Conservation (phyloP, 1,140 invertebrate species). For the Drosophila takahashii region DNA sequence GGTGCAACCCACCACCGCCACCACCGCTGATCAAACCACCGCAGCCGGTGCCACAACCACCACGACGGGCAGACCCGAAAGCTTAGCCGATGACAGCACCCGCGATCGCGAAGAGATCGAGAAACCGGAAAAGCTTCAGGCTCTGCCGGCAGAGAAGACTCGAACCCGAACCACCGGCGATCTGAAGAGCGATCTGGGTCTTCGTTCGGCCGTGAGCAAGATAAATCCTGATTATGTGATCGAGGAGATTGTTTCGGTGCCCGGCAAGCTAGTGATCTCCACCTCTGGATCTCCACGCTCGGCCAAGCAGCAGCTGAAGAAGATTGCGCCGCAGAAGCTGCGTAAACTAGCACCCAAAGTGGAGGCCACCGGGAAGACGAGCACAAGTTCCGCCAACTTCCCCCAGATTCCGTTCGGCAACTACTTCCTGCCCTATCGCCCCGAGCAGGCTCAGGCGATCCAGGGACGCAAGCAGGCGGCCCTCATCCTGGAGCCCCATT, state of each 20-base stretch:
- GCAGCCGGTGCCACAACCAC: constrained; percentile 37
- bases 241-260: constrained; percentile 72
- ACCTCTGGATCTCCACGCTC: constrained; percentile 7
- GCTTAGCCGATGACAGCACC: constrained; percentile 37
- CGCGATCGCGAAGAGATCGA: constrained; percentile 7
- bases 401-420: constrained; percentile 76
- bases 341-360: constrained; percentile 65
- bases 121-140: constrained; percentile 62
- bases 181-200: constrained; percentile 58
- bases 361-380: constrained; percentile 77
- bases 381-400: constrained; percentile 62
- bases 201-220: constrained; percentile 63
- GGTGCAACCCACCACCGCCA: constrained; percentile 47
- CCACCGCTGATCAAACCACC: constrained; percentile 1
- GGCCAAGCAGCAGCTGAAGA: constrained; percentile 7
- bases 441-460: constrained; percentile 38
- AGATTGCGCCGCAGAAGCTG: constrained; percentile 28
- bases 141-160: constrained; percentile 33
- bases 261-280: constrained; percentile 68
- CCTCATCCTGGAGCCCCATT: constrained; percentile 87
- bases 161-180: constrained; percentile 41
- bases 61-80: constrained; percentile 25
- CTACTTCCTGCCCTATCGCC: constrained; percentile 75
- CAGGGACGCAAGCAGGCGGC: constrained; percentile 79
- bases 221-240: constrained; percentile 78